Evolutionary conservation across 2,113 vertebrate genomes (phyloP), one percentile per base, ranked within the genome.

Genomic region (Halcyon senegalensis): DNA sequence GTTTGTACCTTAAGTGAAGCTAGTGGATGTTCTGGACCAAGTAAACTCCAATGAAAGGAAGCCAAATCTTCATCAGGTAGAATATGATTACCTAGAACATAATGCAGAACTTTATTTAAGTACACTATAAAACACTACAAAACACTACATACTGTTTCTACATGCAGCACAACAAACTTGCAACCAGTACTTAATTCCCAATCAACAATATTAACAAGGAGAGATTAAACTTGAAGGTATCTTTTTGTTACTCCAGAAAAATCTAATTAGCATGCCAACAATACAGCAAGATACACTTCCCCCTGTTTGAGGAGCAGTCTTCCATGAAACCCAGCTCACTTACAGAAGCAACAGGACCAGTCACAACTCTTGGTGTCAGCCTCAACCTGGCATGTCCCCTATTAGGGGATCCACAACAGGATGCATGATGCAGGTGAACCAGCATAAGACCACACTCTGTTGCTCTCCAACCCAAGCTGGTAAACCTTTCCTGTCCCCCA

Each of bases 11-110:
- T 99, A 94, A 99, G 97, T 95, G 99, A 99, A 96, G 99, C 99
- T 98, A 99, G 98, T 90, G 99, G 99, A 97, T 99, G 99, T 91
- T 99, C 99, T 98, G 99, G 99, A 96, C 99, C 99, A 84, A 99
- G 99, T 98, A 99, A 98, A 98, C 99, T 99, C 99, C 99, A 99
- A 97, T 99, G 99, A 98, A 99, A 99, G 96, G 99, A 99, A 98
- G 99, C 99, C 98, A 99, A 98, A 98, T 99, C 99, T 99, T 99
- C 99, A 98, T 99, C 99, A 96, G 99, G 99, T 98, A 99, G 98
- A 98, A 99, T 99, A 98, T 99, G 99, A 97, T 99, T 99, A 97
- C 99, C 99, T 99, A 93, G 68, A 98, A 98, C 44, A 96, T 10
- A 98, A 98, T 16, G 27, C 43, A 97, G 41, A 97, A 87, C 56